Conservation (phyloP, 2,888 invertebrate species). For the Cotesia congregata region DNA sequence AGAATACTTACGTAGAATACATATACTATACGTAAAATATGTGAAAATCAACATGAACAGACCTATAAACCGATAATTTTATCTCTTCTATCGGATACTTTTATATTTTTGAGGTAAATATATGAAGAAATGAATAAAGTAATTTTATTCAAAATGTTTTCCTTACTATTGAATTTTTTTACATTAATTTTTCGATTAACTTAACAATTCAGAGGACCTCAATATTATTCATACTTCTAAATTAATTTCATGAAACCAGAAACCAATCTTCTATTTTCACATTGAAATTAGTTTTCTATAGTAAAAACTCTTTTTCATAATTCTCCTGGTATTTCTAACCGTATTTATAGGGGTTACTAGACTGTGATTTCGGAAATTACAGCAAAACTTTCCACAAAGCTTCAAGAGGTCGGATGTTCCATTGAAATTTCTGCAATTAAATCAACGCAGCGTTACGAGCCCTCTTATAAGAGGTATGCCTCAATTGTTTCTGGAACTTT, state of each 20-base stretch:
- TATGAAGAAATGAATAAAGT: too few species aligned
- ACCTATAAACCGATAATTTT: too few species aligned
- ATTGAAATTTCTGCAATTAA: slow-evolving; percentile 62
- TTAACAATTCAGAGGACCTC: neutral
- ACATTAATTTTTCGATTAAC: neutral
- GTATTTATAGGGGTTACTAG: slow-evolving; percentile 36
- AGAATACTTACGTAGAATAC: too few species aligned
- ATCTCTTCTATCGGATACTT: too few species aligned
- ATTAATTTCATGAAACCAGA: neutral
- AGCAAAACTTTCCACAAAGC: slow-evolving; percentile 51
- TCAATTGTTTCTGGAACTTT: slow-evolving; percentile 10
- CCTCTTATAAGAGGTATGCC: neutral
- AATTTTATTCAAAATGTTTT: too few species aligned
- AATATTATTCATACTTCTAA: neutral
- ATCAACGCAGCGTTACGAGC: slow-evolving; percentile 52
- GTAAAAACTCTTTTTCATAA: slow-evolving; percentile 22
- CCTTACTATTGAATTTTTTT: neutral
- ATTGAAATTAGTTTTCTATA: neutral
- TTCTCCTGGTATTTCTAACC: slow-evolving; percentile 3
- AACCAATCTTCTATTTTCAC: neutral
- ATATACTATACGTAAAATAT: too few species aligned
- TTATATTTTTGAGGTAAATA: too few species aligned
- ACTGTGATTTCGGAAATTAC: slow-evolving; percentile 51
- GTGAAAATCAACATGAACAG: too few species aligned
- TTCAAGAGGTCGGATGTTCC: slow-evolving; percentile 37